A percentile compares a stretch with the other conserved stretches of the same genome.
phyloP scores from a whole-genome alignment of 1,140 invertebrate species.

The Neodiprion pinetum region DNA sequence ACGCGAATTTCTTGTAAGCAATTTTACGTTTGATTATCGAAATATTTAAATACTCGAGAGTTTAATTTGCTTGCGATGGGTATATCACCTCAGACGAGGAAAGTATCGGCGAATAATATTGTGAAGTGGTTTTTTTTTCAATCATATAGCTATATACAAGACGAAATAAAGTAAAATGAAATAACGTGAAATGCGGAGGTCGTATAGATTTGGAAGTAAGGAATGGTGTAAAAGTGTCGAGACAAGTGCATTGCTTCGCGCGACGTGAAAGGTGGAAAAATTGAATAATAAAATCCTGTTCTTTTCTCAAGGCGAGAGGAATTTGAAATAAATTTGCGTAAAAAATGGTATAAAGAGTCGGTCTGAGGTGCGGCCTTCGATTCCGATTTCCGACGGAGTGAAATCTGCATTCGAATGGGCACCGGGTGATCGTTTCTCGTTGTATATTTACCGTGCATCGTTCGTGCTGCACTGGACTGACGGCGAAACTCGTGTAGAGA shows the following conservation, averaged over 20 bases:
- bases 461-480: not conserved
- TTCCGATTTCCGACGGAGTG: conserved; percentile 4
- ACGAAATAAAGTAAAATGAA: too few species aligned
- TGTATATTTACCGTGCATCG: too few species aligned
- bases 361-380: not conserved
- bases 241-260: not conserved
- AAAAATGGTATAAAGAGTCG: not conserved
- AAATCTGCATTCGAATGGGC: conserved; percentile 3
- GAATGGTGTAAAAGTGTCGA: not conserved
- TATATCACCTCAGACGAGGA: too few species aligned
- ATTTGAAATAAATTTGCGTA: not conserved
- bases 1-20: too few species aligned
- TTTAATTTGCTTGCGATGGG: too few species aligned
- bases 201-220: not conserved
- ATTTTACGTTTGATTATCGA: too few species aligned
- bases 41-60: too few species aligned
- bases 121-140: too few species aligned
- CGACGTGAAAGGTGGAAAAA: not conserved
- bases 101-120: too few species aligned
- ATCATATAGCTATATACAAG: too few species aligned
- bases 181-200: not conserved
- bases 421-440: not conserved
- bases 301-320: not conserved
- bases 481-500: conserved; percentile 1
- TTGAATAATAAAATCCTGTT: not conserved